phyloP scores from a whole-genome alignment of 2,797 vertebrate genomes.

The Gouania willdenowi region DNA sequence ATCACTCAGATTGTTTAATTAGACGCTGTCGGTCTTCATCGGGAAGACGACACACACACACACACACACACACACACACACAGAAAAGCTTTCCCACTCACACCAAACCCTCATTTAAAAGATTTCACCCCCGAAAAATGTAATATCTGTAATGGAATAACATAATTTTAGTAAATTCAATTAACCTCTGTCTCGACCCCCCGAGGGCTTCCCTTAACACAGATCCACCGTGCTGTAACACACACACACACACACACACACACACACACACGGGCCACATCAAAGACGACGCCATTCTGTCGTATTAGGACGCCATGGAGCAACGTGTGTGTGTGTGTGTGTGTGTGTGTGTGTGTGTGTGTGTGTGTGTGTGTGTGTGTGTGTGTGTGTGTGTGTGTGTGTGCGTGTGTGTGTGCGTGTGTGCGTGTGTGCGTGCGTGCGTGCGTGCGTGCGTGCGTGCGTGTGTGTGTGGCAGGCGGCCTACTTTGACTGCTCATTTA shows the following conservation, averaged over 20 bases:
- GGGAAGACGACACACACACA: no score
- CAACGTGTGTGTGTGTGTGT: conserved; percentile 10
- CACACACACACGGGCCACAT: no score
- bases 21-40: no score
- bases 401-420: conserved; percentile 30
- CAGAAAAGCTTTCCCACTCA: conserved; percentile 5
- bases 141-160: conserved; percentile 61
- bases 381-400: conserved; percentile 13
- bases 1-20: no score
- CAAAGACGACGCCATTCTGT: conserved; percentile 40
- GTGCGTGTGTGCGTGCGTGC: conserved; percentile 12
- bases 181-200: conserved; percentile 70
- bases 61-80: no score
- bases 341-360: conserved; percentile 24
- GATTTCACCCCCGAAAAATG: conserved; percentile 47
- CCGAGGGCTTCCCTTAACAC: conserved; percentile 67
- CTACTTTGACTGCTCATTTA: conserved; percentile 94
- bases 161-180: conserved; percentile 71
- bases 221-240: conserved; percentile 41
- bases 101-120: conserved; percentile 41
- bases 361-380: conserved; percentile 35
- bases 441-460: conserved; percentile 28
- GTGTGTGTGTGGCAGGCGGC: conserved; percentile 43
- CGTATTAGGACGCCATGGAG: conserved; percentile 16
- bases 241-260: no score